phyloP scores from a whole-genome alignment of 2,113 vertebrate species.

The Sigmodon hispidus region DNA sequence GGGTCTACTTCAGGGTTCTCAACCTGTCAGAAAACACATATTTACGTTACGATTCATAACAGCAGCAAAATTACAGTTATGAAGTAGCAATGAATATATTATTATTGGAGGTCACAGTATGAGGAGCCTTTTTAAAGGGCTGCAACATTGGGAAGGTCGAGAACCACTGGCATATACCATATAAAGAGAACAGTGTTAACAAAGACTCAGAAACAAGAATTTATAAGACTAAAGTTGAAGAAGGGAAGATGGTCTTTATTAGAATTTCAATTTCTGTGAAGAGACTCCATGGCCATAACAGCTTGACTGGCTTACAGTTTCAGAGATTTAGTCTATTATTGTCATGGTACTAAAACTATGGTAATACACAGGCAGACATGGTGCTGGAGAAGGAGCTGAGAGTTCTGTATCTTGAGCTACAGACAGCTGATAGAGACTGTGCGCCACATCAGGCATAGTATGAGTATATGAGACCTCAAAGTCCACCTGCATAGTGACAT shows the following conservation, averaged over 20 bases:
- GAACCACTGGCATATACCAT: not conserved
- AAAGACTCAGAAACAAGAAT: not conserved
- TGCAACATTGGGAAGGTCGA: not conserved
- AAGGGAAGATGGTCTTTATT: not conserved
- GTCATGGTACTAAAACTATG: not conserved
- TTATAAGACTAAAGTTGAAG: not conserved
- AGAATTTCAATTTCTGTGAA: not conserved
- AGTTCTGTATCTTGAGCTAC: not conserved
- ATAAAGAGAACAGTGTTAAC: not conserved
- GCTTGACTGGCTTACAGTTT: not conserved
- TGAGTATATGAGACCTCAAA: not conserved
- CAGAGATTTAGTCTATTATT: not conserved
- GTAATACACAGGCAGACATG: not conserved
- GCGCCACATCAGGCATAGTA: not conserved
- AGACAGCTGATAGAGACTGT: not conserved
- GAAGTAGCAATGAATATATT: not conserved
- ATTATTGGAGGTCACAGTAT: not conserved
- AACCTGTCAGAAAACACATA: not conserved
- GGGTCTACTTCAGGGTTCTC: not conserved
- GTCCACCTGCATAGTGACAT: not conserved
- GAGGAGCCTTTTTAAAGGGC: not conserved
- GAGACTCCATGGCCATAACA: not conserved
- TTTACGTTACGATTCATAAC: not conserved
- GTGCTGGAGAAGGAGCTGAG: not conserved
- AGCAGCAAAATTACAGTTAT: not conserved